phyloP scores from a whole-genome alignment of 1,140 invertebrate species.

The Listronotus bonariensis region DNA sequence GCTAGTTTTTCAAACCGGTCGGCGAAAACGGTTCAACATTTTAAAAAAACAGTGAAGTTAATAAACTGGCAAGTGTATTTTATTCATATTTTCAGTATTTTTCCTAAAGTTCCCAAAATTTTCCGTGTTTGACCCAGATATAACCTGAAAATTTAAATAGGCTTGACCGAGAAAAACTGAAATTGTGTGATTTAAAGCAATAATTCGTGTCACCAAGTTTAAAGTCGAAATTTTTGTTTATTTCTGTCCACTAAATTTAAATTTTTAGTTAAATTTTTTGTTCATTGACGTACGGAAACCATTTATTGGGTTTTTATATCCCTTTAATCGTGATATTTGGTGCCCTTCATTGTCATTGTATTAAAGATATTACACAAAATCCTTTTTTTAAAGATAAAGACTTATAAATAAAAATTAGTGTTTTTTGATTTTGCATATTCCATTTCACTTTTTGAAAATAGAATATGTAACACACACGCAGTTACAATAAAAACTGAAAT shows the following conservation, averaged over 20 bases:
- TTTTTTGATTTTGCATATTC: no score
- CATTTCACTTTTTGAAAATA: no score
- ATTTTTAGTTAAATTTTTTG: neutral
- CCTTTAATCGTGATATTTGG: no score
- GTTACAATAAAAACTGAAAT: no score
- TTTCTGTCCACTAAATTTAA: conserved; percentile 14
- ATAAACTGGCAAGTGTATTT: conserved; percentile 16
- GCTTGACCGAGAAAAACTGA: neutral
- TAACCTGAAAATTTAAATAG: conserved; percentile 17
- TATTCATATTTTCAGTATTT: conserved; percentile 11
- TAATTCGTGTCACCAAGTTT: conserved; percentile 1
- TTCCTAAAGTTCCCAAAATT: conserved; percentile 11
- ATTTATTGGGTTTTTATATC: no score
- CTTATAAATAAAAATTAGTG: no score
- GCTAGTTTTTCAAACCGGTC: conserved; percentile 32
- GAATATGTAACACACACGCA: no score
- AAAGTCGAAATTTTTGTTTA: conserved; percentile 2
- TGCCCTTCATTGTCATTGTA: no score
- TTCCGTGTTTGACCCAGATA: conserved; percentile 29
- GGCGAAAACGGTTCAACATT: conserved; percentile 11
- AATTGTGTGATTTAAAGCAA: neutral
- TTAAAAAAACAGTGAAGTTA: conserved; percentile 12
- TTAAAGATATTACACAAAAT: no score
- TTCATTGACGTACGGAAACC: no score
- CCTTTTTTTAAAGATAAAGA: no score